A percentile compares a stretch with the other conserved stretches of the same genome.
Evolutionary conservation across 2,797 vertebrate genomes (phyloP).

Genomic region (Eulemur coronatus): DNA sequence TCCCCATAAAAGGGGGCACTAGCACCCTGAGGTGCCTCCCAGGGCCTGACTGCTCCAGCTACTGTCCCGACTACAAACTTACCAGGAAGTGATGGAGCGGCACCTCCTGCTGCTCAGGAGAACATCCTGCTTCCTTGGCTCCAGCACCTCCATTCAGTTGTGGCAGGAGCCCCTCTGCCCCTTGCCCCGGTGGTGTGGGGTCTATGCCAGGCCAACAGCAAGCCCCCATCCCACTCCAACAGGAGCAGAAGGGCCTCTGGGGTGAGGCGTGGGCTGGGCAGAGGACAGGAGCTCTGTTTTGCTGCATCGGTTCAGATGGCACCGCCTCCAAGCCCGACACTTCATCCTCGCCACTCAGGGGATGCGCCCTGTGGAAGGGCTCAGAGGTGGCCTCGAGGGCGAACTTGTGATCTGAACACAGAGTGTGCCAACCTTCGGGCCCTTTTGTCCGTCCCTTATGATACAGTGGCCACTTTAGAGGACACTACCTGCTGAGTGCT

Average conservation of each 20-base stretch:
- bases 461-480: not conserved
- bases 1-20: not conserved
- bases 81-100: not conserved
- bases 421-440: not conserved
- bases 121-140: not conserved
- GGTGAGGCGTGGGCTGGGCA: not conserved
- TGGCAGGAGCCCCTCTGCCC: not conserved
- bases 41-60: not conserved
- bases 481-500: not conserved
- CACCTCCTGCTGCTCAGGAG: rapidly evolving
- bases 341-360: not conserved
- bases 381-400: not conserved
- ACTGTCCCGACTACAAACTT: not conserved
- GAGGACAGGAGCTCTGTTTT: not conserved
- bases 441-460: not conserved
- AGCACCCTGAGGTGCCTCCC: not conserved
- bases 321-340: not conserved
- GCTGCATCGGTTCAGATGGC: not conserved
- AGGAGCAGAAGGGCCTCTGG: not conserved
- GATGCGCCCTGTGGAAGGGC: not conserved
- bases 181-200: not conserved
- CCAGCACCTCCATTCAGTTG: not conserved
- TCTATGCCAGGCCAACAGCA: not conserved
- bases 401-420: not conserved
- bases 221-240: not conserved